These are phyloP conservation scores for Catharus minimus DNA, from an alignment of 2,113 vertebrate genomes.

Conservation along the genomic window DNA sequence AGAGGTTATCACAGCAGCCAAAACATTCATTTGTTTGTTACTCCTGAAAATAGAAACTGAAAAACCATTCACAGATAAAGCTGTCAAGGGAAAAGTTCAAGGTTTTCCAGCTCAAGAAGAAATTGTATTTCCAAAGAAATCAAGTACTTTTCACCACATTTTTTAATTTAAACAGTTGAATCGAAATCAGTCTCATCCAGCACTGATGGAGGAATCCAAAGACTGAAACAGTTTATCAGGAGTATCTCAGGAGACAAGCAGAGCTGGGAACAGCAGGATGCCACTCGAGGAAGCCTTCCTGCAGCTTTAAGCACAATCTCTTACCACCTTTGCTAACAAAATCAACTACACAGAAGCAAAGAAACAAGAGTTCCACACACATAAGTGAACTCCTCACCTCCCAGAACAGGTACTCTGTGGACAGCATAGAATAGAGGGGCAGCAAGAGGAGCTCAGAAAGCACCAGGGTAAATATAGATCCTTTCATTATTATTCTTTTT, in stretches of 20 bases:
- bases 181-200: not conserved
- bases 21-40: not conserved
- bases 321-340: not conserved
- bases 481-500: not conserved
- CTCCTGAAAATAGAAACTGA: slow-evolving; percentile 9
- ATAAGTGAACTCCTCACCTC: not conserved
- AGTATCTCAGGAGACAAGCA: not conserved
- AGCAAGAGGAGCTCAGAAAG: not conserved
- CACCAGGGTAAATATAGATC: not conserved
- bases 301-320: not conserved
- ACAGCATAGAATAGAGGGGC: not conserved
- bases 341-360: not conserved
- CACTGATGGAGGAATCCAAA: not conserved
- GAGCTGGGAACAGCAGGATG: not conserved
- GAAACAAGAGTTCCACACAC: not conserved
- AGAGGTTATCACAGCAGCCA: not conserved
- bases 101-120: not conserved
- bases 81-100: not conserved
- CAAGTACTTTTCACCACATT: not conserved
- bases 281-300: not conserved
- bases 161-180: not conserved
- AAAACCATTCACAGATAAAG: not conserved
- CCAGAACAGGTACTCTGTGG: not conserved
- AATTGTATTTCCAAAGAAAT: not conserved
- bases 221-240: not conserved